These are phyloP conservation scores for Drosophila macrospina DNA, from an alignment of 2,888 invertebrate genomes.

Conservation along the genomic window DNA sequence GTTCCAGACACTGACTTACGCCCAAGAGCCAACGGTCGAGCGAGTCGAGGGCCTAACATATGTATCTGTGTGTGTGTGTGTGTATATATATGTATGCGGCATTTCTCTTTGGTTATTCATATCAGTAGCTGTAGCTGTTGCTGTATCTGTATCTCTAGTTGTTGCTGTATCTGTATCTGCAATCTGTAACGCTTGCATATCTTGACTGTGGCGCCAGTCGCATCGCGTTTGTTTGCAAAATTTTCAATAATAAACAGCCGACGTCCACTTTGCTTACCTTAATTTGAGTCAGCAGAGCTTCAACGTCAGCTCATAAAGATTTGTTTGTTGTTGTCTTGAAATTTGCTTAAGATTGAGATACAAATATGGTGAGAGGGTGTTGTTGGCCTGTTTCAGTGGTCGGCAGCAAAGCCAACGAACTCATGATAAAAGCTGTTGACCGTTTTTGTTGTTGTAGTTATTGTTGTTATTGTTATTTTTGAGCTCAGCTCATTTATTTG, in stretches of 20 bases:
- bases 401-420: conserved; percentile 68
- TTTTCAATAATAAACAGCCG: conserved; percentile 70
- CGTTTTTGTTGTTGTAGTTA: conserved; percentile 19
- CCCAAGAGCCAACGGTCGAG: conserved; percentile 65
- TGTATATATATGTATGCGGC: conserved; percentile 17
- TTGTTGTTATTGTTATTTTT: conserved; percentile 27
- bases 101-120: conserved; percentile 39
- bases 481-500: conserved; percentile 61
- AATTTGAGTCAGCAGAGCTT: conserved; percentile 57
- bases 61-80: neutral
- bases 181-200: conserved; percentile 61
- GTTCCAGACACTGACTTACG: conserved; percentile 70
- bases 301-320: conserved; percentile 60
- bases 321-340: conserved; percentile 38
- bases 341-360: conserved; percentile 51
- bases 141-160: conserved; percentile 4
- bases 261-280: conserved; percentile 67
- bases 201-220: conserved; percentile 48
- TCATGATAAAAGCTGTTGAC: conserved; percentile 61
- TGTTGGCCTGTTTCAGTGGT: conserved; percentile 64
- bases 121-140: conserved; percentile 27
- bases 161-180: conserved; percentile 23
- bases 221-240: conserved; percentile 65
- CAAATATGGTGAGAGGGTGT: conserved; percentile 11
- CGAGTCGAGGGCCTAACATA: conserved; percentile 47